Evolutionary conservation across 2,797 vertebrate genomes (phyloP).

Genomic region (Balearica regulorum): DNA sequence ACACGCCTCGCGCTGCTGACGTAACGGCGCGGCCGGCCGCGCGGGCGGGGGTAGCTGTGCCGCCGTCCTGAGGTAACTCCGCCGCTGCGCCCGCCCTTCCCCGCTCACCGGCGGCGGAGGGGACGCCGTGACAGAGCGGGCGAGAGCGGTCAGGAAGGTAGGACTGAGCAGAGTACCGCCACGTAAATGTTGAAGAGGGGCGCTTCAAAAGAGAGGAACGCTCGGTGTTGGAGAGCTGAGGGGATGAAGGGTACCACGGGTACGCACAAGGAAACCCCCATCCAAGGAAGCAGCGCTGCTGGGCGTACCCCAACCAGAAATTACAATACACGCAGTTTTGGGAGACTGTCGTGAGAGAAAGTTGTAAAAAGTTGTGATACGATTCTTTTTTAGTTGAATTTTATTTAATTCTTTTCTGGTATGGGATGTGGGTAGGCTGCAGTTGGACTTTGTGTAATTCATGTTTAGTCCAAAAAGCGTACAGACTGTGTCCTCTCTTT

Average conservation of each 20-base stretch:
- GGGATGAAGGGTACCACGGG: neutral
- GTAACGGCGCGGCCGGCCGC: neutral
- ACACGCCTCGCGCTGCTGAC: neutral
- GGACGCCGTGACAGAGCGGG: neutral
- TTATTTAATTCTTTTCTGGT: no score
- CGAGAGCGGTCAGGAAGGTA: neutral
- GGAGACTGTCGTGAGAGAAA: accelerated
- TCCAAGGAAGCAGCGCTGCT: neutral
- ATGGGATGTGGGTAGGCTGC: neutral
- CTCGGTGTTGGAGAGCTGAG: accelerated
- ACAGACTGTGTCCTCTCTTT: accelerated
- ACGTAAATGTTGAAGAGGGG: accelerated
- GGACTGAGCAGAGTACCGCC: accelerated
- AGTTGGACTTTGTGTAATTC: accelerated
- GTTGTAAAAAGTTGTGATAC: no score
- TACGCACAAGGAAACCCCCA: accelerated
- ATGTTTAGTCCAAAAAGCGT: accelerated
- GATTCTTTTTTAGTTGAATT: neutral
- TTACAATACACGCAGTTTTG: accelerated
- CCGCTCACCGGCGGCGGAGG: neutral
- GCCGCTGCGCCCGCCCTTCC: accelerated
- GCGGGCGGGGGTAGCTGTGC: neutral
- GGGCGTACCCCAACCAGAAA: accelerated
- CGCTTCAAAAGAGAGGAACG: accelerated
- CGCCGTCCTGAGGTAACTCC: neutral